Evolutionary conservation across 1,140 invertebrate genomes (phyloP).

Genomic region (Drosophila littoralis): DNA sequence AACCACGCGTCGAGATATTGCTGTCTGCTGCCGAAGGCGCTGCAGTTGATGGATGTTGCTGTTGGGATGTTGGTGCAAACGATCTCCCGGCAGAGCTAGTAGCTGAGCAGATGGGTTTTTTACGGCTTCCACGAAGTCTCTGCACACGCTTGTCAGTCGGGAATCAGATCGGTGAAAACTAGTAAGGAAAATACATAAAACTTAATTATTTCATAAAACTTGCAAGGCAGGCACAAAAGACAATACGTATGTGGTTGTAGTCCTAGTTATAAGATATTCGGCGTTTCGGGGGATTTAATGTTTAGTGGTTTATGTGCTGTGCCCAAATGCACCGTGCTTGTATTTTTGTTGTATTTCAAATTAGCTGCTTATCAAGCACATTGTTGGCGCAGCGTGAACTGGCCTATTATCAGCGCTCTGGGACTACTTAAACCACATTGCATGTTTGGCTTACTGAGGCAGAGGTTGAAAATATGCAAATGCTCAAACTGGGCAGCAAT

Average conservation of each 20-base stretch:
- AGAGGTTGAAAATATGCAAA: slow-evolving; percentile 55
- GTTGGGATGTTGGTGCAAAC: slow-evolving; percentile 34
- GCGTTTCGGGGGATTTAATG: slow-evolving; percentile 57
- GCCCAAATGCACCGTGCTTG: slow-evolving; percentile 52
- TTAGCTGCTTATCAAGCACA: slow-evolving; percentile 78
- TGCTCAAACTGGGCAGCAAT: slow-evolving; percentile 54
- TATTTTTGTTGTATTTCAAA: slow-evolving; percentile 65
- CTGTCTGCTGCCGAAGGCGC: slow-evolving; percentile 38
- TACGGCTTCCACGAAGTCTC: slow-evolving; percentile 76
- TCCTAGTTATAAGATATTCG: slow-evolving; percentile 45
- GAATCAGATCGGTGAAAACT: slow-evolving; percentile 65
- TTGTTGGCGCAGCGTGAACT: slow-evolving; percentile 73
- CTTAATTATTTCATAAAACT: slow-evolving; percentile 83
- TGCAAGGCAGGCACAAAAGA: slow-evolving; percentile 17
- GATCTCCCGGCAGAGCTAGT: slow-evolving; percentile 31
- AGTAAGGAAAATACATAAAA: slow-evolving; percentile 83
- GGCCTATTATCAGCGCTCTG: slow-evolving; percentile 52
- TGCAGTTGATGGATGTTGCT: slow-evolving; percentile 46
- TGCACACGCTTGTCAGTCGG: slow-evolving; percentile 30
- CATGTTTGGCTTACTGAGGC: slow-evolving; percentile 34
- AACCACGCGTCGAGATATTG: slow-evolving; percentile 57
- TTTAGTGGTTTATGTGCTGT: slow-evolving; percentile 66
- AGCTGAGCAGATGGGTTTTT: slow-evolving; percentile 51
- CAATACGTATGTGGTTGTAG: slow-evolving; percentile 24
- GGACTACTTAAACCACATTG: slow-evolving; percentile 26